Evolutionary conservation across 2,888 invertebrate species (phyloP).

Genomic region (Tenthredo mesomela): DNA sequence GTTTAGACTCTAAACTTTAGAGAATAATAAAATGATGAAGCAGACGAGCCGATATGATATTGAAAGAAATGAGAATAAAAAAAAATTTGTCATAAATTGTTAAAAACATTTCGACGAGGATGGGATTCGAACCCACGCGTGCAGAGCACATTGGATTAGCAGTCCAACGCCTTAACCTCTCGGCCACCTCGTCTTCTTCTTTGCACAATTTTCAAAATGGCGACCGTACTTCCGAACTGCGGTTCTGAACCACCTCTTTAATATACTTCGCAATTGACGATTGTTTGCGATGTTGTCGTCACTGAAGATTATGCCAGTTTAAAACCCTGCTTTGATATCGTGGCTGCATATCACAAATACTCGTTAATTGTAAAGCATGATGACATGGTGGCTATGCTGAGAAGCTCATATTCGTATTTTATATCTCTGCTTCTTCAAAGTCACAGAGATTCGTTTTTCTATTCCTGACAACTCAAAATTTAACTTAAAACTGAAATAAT

Average conservation of each 20-base stretch:
- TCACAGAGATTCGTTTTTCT: not conserved
- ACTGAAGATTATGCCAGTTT: not conserved
- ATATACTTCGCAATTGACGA: not conserved
- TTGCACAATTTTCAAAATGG: conserved; percentile 7
- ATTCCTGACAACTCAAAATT: no score
- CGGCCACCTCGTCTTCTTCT: conserved; percentile 58
- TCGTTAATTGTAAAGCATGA: not conserved
- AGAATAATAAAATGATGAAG: no score
- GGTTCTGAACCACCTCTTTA: not conserved
- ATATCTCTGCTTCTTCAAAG: not conserved
- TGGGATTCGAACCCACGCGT: conserved; percentile 74
- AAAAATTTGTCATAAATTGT: not conserved
- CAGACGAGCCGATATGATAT: not conserved
- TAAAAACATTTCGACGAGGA: conserved; percentile 57
- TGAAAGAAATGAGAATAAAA: no score
- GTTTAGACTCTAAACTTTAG: no score
- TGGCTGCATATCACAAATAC: not conserved
- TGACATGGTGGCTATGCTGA: not conserved
- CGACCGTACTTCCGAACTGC: conserved; percentile 9
- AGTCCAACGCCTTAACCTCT: conserved; percentile 59
- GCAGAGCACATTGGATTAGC: conserved; percentile 79
- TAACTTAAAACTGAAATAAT: no score
- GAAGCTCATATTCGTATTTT: not conserved
- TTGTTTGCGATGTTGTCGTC: not conserved
- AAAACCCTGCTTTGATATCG: not conserved